Base-by-base conservation (phyloP, 2,797 vertebrate species). In the Dallia pectoralis region DNA sequence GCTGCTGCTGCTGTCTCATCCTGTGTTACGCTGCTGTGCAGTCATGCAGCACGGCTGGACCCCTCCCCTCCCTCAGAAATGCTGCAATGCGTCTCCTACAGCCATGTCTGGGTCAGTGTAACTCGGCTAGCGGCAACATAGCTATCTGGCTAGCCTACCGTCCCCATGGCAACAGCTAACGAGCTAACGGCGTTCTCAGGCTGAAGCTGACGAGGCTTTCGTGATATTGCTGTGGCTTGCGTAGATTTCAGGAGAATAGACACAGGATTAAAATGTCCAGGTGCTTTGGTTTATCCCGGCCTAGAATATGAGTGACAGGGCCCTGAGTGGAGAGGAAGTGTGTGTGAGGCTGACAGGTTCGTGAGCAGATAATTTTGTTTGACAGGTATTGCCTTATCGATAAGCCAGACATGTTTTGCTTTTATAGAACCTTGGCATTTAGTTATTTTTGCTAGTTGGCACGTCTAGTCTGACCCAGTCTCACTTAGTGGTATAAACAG, bases 61-160 rank as follows among this genome's bases (percentile, higher is more conserved):
- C 75, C 84, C 82, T 84, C 81, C 67, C 73, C 71, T 77, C 86
- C 85, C 88, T 86, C 85, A 92, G 91, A 94, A 94, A 93, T 94
- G 93, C 92, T 95, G 93, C 93, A 95, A 93, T 95, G 93, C 93
- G 93, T 94, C 93, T 92, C 87, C 82, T 86, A 88, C 81, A 78
- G 81, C 85, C 79, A 85, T 87, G 88, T 90, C 88, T 91, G 92
- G 93, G 93, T 94, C 93, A 94, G 91, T 93, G 89, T 91, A 90
- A 92, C 91, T 85, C 81, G 67, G 82, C 87, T 86, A 84, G 81
- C 82, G 75, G 84, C 82, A 81, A 77, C 81, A 59, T 59, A 59
- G 53, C 53, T 25, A 56, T n/a, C 19, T 11, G 79, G 73, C 79
- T 74, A 71, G 80, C 82, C 84, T 82, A 74, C 73, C 56, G 61